phyloP scores from a whole-genome alignment of 2,888 invertebrate species.

The Protodeltote pygarga region DNA sequence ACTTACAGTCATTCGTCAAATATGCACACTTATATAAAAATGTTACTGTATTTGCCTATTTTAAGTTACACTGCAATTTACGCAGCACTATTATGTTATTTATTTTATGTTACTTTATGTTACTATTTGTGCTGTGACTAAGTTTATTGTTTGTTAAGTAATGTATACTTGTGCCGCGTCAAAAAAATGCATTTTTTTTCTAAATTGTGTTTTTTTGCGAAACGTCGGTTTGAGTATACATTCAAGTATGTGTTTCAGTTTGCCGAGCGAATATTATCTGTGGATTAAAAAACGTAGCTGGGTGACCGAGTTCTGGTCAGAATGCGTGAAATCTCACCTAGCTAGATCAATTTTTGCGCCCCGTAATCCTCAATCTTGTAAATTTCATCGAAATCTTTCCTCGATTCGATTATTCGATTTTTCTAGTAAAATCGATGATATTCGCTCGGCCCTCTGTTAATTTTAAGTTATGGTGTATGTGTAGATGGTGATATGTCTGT shows the following conservation, averaged over 20 bases:
- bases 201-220: no score
- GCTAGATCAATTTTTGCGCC: no score
- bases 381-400: no score
- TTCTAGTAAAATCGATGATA: neutral
- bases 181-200: no score
- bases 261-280: constrained; percentile 3
- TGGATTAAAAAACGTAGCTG: neutral
- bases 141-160: neutral
- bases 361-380: no score
- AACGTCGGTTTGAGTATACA: no score
- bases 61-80: constrained; percentile 33
- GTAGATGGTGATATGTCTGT: constrained; percentile 24
- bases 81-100: constrained; percentile 27
- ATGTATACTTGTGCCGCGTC: neutral
- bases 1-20: no score
- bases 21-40: no score
- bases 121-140: constrained; percentile 25
- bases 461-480: constrained; percentile 9
- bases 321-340: no score
- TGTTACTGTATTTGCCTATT: no score
- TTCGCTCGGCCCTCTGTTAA: constrained; percentile 17
- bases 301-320: neutral
- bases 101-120: constrained; percentile 1
- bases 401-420: no score
- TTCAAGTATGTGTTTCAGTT: constrained; percentile 15